Conservation (phyloP, 1,140 invertebrate genomes). For the Leptestheria dahalacensis region DNA sequence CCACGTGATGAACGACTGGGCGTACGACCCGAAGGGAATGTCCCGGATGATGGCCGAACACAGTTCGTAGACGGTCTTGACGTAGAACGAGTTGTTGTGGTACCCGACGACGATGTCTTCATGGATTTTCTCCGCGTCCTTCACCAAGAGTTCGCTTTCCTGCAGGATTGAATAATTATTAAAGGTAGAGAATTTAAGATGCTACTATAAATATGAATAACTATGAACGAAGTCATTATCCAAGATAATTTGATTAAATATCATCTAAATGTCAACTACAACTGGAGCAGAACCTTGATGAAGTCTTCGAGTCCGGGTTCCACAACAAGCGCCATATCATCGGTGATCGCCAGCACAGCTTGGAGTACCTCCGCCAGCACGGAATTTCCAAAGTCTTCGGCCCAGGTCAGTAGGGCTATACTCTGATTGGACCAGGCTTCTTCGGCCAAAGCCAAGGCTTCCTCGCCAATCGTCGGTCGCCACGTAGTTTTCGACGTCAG, state of each 20-base stretch:
- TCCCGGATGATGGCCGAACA: conserved; percentile 53
- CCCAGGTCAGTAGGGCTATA: background rate
- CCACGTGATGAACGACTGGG: conserved; percentile 3
- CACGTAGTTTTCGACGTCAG: conserved; percentile 60
- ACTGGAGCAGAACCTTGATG: no score
- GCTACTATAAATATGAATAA: no score
- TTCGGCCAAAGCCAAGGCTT: background rate
- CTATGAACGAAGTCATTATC: no score
- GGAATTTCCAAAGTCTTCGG: background rate
- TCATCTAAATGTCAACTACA: no score
- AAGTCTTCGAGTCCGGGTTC: background rate
- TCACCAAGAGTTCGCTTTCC: background rate
- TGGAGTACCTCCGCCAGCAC: background rate
- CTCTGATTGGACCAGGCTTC: background rate
- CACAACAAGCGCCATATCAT: background rate
- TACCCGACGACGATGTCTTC: conserved; percentile 50
- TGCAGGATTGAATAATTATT: background rate
- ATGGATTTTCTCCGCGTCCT: background rate
- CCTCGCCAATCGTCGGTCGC: conserved; percentile 30
- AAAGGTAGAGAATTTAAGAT: no score
- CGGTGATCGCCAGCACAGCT: background rate
- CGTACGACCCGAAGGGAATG: conserved; percentile 39
- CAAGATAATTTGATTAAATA: no score
- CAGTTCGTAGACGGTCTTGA: conserved; percentile 53
- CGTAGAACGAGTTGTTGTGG: conserved; percentile 63